Percentiles rank a stretch among this genome's conserved stretches.
phyloP scores from a whole-genome alignment of 2,797 vertebrate genomes.

The Mastacembelus armatus region DNA sequence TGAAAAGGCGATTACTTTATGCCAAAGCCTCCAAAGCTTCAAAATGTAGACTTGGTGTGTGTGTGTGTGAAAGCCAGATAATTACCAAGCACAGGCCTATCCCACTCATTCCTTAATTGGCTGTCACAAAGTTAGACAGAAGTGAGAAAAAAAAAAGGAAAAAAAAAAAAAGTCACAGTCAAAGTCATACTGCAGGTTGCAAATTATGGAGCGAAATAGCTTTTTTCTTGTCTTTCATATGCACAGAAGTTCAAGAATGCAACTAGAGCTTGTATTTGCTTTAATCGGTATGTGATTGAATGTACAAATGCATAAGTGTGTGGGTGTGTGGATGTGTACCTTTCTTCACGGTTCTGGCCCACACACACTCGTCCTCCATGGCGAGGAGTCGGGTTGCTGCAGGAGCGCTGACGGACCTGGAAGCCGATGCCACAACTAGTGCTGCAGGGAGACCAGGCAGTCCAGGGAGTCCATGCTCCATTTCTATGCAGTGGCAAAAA shows the following conservation, averaged over 20 bases:
- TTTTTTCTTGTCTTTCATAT: neutral
- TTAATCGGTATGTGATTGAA: neutral
- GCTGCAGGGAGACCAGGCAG: slow-evolving; percentile 95
- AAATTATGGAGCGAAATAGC: slow-evolving; percentile 21
- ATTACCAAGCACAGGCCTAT: slow-evolving; percentile 65
- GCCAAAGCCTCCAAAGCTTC: slow-evolving; percentile 62
- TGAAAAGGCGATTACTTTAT: slow-evolving; percentile 69
- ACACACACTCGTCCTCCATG: slow-evolving; percentile 96
- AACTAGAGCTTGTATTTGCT: neutral
- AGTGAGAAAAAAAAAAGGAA: slow-evolving; percentile 1
- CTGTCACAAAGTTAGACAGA: slow-evolving; percentile 64
- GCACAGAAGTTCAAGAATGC: neutral
- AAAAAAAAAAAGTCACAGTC: slow-evolving; percentile 41
- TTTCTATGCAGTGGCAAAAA: slow-evolving; percentile 84
- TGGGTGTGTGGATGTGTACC: slow-evolving; percentile 75
- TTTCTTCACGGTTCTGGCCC: slow-evolving; percentile 96
- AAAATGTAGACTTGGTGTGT: slow-evolving; percentile 49
- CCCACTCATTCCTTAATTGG: slow-evolving; percentile 69
- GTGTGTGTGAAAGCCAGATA: slow-evolving; percentile 73
- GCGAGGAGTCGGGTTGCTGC: slow-evolving; percentile 95
- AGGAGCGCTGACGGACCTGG: slow-evolving; percentile 96
- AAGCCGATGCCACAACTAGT: slow-evolving; percentile 97
- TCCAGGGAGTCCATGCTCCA: slow-evolving; percentile 98
- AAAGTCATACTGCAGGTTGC: slow-evolving; percentile 47
- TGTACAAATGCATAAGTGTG: neutral